Evolutionary conservation across 2,888 invertebrate species (phyloP).

Genomic region (Hypolimnas misippus): DNA sequence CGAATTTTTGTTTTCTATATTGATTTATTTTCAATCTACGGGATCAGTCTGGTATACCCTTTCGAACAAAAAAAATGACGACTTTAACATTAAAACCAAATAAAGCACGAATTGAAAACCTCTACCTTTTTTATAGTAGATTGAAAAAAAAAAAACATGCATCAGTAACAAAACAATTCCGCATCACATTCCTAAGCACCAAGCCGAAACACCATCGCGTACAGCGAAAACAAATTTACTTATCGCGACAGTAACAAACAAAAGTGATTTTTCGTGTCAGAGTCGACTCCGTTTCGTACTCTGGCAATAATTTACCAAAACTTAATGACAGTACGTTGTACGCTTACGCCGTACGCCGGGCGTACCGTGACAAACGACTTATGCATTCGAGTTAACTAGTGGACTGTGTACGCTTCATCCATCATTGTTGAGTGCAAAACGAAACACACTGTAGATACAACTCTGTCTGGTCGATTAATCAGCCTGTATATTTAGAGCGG

Average conservation of each 20-base stretch:
- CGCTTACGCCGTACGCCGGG: constrained; percentile 16
- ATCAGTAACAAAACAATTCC: too few relatives aligned
- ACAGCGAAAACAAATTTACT: constrained; percentile 31
- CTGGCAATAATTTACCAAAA: constrained; percentile 39
- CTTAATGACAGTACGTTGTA: constrained; percentile 34
- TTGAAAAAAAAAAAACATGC: too few relatives aligned
- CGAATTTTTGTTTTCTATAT: too few relatives aligned
- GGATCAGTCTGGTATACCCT: too few relatives aligned
- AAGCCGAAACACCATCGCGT: too few relatives aligned
- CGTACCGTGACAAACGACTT: constrained; percentile 61
- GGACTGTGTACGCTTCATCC: constrained; percentile 60
- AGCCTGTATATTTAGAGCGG: constrained; percentile 57
- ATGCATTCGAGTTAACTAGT: constrained; percentile 59
- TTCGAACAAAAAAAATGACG: too few relatives aligned
- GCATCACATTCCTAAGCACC: too few relatives aligned
- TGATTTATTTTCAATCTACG: too few relatives aligned
- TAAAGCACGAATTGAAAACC: too few relatives aligned
- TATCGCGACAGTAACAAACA: constrained; percentile 29
- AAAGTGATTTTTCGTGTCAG: constrained; percentile 40
- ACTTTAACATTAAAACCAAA: too few relatives aligned
- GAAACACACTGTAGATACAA: constrained; percentile 69
- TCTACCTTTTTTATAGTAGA: too few relatives aligned
- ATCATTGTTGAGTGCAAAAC: constrained; percentile 70
- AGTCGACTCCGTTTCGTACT: constrained; percentile 25
- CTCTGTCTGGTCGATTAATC: constrained; percentile 72